Evolutionary conservation across 2,797 vertebrate species (phyloP), one percentile per base, ranked within the genome.

Genomic region (Mionectes olivaceus): DNA sequence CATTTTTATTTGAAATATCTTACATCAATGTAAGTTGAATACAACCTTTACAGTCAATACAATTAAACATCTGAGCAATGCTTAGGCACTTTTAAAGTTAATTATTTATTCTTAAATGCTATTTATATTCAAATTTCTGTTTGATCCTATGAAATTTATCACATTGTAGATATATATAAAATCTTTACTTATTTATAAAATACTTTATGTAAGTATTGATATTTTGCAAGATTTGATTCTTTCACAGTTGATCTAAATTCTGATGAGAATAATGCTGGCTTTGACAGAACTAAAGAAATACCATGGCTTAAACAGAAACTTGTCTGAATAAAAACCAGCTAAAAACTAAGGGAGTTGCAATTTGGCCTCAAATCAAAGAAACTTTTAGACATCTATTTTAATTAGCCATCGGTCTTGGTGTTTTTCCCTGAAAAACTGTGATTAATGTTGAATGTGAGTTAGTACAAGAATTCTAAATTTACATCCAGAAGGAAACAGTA

Each of bases 361-460:
- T 69, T 89, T 94, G 75, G 41, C 24, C 22, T 60, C 24, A 56
- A 73, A 87, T 68, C n/a, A 92, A 87, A 87, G 35, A 81, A 78
- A 65, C 9, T 86, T 95, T 56, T 43, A 84, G n/a, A 47, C 8
- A 56, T 74, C 43, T 77, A 41, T 44, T 85, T 69, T 81, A 90
- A 84, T 90, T 90, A 93, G 16, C 19, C 49, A 93, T 65, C 5
- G 5, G 28, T 53, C 49, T 88, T 87, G 18, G 74, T 79, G 35
- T 10, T 73, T 91, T 89, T 64, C 27, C 44, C n/a, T 92, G 59
- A 89, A 95, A 96, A 93, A 69, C 44, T 70, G 37, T 55, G 81
- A 87, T 81, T 83, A 86, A 96, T 81, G 53, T 78, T 76, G 84
- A 95, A 68, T 43, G 4, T 69, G 39, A 79, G 47, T 74, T 86